Evolutionary conservation across 2,888 invertebrate species (phyloP).

Genomic region (Dascillus cervinus): DNA sequence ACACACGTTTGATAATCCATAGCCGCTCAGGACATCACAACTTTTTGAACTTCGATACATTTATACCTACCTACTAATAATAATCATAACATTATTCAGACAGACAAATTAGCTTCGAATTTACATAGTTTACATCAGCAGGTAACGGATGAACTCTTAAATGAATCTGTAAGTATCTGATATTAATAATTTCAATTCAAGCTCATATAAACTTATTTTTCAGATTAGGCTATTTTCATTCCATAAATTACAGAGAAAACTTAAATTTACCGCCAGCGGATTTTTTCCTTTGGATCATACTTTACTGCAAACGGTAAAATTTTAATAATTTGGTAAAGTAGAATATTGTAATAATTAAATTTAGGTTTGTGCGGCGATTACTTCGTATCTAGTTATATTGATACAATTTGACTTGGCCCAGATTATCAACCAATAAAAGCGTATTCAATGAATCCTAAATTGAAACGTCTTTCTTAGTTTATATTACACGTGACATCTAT

Average conservation of each 20-base stretch:
- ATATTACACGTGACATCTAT: too few relatives aligned
- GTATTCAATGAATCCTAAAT: too few relatives aligned
- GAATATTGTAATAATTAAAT: slow-evolving; percentile 2
- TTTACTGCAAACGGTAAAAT: slow-evolving; percentile 18
- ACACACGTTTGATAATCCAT: too few relatives aligned
- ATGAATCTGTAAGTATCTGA: slow-evolving; percentile 6
- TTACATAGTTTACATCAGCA: slow-evolving; percentile 8
- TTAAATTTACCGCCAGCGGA: slow-evolving; percentile 18
- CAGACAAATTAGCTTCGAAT: slow-evolving; percentile 4
- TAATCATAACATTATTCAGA: slow-evolving; percentile 7
- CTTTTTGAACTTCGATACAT: too few relatives aligned
- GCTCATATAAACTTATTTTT: slow-evolving; percentile 4
- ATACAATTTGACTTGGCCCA: slow-evolving; percentile 17
- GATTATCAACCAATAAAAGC: too few relatives aligned
- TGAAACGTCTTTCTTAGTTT: neutral
- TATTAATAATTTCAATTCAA: slow-evolving; percentile 1
- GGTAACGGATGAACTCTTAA: slow-evolving; percentile 5
- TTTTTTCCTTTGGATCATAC: slow-evolving; percentile 19
- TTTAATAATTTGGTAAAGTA: neutral
- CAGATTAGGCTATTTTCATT: slow-evolving; percentile 18
- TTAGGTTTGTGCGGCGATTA: slow-evolving; percentile 17
- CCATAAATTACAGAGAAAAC: slow-evolving; percentile 16
- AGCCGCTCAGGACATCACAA: too few relatives aligned
- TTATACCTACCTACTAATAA: neutral
- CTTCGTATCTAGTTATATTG: slow-evolving; percentile 19